Conservation (phyloP, 2,888 invertebrate genomes). For the Lasioglossum figueresi region DNA sequence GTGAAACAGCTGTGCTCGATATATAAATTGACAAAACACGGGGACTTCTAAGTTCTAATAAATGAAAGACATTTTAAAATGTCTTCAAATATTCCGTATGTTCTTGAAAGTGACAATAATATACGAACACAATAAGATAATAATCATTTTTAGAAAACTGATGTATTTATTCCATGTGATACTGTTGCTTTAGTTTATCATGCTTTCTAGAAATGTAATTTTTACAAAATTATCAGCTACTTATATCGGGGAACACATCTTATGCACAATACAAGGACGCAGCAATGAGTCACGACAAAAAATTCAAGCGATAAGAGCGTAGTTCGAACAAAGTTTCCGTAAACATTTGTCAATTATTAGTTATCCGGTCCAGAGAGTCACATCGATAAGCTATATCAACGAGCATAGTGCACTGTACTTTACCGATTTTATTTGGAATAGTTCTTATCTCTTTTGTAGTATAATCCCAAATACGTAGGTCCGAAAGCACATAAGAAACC, state of each 20-base stretch:
- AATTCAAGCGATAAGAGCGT: constrained; percentile 59
- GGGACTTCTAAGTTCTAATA: background rate
- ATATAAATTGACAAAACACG: background rate
- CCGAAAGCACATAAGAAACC: too few species aligned
- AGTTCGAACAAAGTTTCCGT: constrained; percentile 50
- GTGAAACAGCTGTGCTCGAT: background rate
- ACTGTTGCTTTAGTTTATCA: background rate
- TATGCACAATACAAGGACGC: background rate
- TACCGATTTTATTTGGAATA: constrained; percentile 14
- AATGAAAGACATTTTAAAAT: background rate
- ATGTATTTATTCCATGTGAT: background rate
- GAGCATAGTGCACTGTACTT: constrained; percentile 52
- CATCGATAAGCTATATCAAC: constrained; percentile 38
- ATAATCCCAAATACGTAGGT: background rate
- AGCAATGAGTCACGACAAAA: constrained; percentile 61
- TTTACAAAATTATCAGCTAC: background rate
- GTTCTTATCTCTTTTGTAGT: constrained; percentile 22
- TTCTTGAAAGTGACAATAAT: background rate
- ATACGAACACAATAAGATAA: background rate
- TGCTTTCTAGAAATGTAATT: background rate
- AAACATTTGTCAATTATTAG: constrained; percentile 63
- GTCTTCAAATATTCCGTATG: too few species aligned
- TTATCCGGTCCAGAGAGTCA: constrained; percentile 15
- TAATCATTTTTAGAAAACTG: background rate
- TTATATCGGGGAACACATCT: background rate